These are phyloP conservation scores for Aplochiton taeniatus DNA, from an alignment of 2,797 vertebrate genomes.

Conservation along the genomic window DNA sequence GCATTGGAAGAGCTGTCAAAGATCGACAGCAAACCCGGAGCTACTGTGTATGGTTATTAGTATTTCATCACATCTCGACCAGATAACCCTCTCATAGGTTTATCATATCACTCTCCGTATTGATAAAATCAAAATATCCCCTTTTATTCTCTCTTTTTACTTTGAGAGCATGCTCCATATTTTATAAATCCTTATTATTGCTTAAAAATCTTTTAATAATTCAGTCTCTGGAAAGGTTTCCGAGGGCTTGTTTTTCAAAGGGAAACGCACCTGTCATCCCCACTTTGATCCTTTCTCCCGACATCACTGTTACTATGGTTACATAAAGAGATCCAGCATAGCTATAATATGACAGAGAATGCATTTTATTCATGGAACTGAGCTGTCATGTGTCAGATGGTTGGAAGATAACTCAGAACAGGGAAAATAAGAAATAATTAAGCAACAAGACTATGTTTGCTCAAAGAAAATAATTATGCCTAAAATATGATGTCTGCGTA, in stretches of 20 bases:
- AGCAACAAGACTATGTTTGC: too few relatives aligned
- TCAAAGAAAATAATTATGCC: too few relatives aligned
- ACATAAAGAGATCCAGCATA: slow-evolving; percentile 45
- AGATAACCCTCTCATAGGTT: too few relatives aligned
- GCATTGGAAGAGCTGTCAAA: too few relatives aligned
- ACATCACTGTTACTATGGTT: slow-evolving; percentile 59
- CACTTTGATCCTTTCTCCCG: slow-evolving; percentile 25
- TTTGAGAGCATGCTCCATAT: slow-evolving; percentile 27
- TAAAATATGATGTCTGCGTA: too few relatives aligned
- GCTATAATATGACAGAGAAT: slow-evolving; percentile 45
- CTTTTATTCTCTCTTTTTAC: slow-evolving; percentile 13
- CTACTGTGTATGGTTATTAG: too few relatives aligned
- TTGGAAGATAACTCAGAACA: slow-evolving; percentile 33
- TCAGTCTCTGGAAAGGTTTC: slow-evolving; percentile 32
- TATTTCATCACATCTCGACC: too few relatives aligned
- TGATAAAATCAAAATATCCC: slow-evolving; percentile 10
- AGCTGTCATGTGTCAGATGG: slow-evolving; percentile 20
- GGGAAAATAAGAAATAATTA: too few relatives aligned
- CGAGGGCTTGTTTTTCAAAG: slow-evolving; percentile 28
- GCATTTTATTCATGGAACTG: slow-evolving; percentile 33
- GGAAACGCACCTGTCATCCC: slow-evolving; percentile 40
- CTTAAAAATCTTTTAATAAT: slow-evolving; percentile 42
- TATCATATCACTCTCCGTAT: not conserved
- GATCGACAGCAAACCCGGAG: too few relatives aligned
- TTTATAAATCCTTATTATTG: slow-evolving; percentile 39